These are phyloP conservation scores for Pantherophis alleghaniensis DNA, from an alignment of 2,797 vertebrate genomes.

Conservation along the genomic window DNA sequence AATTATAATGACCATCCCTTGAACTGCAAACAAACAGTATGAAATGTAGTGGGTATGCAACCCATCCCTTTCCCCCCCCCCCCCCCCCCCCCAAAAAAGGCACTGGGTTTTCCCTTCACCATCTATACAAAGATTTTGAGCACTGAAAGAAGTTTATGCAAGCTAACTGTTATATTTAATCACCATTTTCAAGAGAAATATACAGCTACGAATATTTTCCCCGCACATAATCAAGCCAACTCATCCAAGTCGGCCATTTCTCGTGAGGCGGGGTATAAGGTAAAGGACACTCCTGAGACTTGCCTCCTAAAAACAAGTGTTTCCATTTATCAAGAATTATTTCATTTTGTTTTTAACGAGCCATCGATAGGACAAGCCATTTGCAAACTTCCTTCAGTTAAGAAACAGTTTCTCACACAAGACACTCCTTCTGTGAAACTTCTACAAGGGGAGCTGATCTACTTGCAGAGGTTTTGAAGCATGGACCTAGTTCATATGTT, in stretches of 20 bases:
- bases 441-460: neutral
- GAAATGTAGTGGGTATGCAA: too few species aligned
- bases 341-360: neutral
- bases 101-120: too few species aligned
- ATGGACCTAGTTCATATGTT: neutral
- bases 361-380: neutral
- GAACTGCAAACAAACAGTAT: too few species aligned
- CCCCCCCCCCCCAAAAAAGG: neutral
- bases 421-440: neutral
- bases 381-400: neutral
- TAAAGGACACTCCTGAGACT: neutral
- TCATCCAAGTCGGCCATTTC: neutral
- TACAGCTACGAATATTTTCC: neutral
- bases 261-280: neutral
- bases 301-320: neutral
- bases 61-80: neutral
- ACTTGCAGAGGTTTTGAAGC: neutral
- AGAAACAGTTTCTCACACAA: neutral
- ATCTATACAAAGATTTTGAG: neutral
- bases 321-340: constrained; percentile 2
- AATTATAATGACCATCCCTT: neutral
- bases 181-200: neutral
- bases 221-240: neutral
- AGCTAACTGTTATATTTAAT: neutral
- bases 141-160: neutral